Evolutionary conservation across 2,797 vertebrate genomes (phyloP).

Genomic region (Mastacembelus armatus): DNA sequence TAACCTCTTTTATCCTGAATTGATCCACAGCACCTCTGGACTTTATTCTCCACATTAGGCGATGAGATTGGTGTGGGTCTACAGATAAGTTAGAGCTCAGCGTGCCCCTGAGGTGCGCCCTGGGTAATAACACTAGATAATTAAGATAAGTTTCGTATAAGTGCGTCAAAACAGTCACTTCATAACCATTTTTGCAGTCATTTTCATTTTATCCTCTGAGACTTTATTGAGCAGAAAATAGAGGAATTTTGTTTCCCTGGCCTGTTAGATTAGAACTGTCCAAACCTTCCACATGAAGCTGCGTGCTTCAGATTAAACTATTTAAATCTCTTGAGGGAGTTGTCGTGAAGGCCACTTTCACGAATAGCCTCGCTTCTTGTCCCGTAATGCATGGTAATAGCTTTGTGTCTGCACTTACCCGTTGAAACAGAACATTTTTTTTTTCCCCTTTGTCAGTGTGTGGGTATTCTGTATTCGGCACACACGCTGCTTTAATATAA

Average conservation of each 20-base stretch:
- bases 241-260: slow-evolving; percentile 30
- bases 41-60: slow-evolving; percentile 35
- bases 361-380: slow-evolving; percentile 45
- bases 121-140: slow-evolving; percentile 20
- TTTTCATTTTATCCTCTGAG: slow-evolving; percentile 13
- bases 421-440: slow-evolving; percentile 36
- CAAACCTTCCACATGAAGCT: slow-evolving; percentile 24
- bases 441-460: slow-evolving; percentile 18
- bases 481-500: slow-evolving; percentile 45
- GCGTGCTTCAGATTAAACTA: slow-evolving; percentile 56
- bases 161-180: slow-evolving; percentile 20
- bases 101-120: background rate
- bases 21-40: slow-evolving; percentile 41
- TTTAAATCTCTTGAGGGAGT: slow-evolving; percentile 52
- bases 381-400: slow-evolving; percentile 42
- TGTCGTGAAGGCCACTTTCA: slow-evolving; percentile 48
- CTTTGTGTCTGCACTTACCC: slow-evolving; percentile 53
- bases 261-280: slow-evolving; percentile 52
- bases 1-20: slow-evolving; percentile 64
- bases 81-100: background rate
- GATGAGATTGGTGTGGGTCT: slow-evolving; percentile 22
- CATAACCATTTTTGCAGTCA: slow-evolving; percentile 1
- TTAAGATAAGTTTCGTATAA: slow-evolving; percentile 31
- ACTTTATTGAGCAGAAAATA: slow-evolving; percentile 54
- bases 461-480: slow-evolving; percentile 16